These are phyloP conservation scores for Agonopterix alstromeriana DNA, from an alignment of 2,888 invertebrate species.

Conservation along the genomic window DNA sequence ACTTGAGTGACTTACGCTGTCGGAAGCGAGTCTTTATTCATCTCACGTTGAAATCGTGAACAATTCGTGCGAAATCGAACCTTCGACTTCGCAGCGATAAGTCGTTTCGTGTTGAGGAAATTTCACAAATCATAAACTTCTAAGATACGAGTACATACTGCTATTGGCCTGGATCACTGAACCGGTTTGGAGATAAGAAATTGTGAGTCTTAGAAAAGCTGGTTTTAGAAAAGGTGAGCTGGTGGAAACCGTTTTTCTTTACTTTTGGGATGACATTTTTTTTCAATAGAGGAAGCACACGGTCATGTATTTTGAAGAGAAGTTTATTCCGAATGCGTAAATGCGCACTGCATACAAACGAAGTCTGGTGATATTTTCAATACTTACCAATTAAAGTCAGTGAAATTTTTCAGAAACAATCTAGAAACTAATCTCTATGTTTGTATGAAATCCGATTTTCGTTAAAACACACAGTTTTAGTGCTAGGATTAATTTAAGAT, in stretches of 20 bases:
- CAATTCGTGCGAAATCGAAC: not conserved
- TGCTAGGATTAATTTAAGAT: no score
- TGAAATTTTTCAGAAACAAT: no score
- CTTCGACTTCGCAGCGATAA: not conserved
- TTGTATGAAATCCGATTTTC: no score
- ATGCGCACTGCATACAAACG: no score
- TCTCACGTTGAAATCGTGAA: not conserved
- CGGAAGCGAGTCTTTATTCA: no score
- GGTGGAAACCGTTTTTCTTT: not conserved
- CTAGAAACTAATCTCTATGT: no score
- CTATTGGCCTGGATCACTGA: slow-evolving; percentile 17
- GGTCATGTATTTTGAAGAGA: not conserved
- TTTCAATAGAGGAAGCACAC: not conserved
- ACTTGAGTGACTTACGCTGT: no score
- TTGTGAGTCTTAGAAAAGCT: not conserved
- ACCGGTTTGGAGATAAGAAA: slow-evolving; percentile 8
- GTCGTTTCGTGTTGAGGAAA: slow-evolving; percentile 21
- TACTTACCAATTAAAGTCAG: no score
- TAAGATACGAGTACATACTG: slow-evolving; percentile 6
- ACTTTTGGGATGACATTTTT: not conserved
- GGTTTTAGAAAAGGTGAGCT: no score
- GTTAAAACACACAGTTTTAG: no score
- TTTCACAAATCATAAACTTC: slow-evolving; percentile 28
- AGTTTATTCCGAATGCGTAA: no score
- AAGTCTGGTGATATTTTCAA: no score